A percentile compares a stretch with the other conserved stretches of the same genome.
Conservation (phyloP, 2,888 invertebrate species). For the Camponotus fellah region DNA sequence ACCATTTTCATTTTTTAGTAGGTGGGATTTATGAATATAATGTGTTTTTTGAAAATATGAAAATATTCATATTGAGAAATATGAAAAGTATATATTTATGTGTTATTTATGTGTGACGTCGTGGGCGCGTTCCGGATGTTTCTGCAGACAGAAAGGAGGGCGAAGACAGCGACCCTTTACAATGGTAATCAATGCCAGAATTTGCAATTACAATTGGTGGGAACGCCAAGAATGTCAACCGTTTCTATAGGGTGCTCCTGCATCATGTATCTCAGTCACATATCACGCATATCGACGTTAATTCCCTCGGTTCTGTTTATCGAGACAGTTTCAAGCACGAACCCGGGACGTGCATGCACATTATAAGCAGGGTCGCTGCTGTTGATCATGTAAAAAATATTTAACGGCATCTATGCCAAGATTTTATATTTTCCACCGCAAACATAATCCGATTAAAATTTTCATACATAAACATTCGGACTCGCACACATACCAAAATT, state of each 20-base stretch:
- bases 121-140: background rate
- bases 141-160: background rate
- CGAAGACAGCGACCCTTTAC: conserved; percentile 48
- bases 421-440: background rate
- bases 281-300: conserved; percentile 48
- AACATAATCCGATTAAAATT: background rate
- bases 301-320: conserved; percentile 40
- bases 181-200: conserved; percentile 64
- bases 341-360: background rate
- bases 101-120: too few species aligned
- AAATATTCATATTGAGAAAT: background rate
- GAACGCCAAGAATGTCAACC: conserved; percentile 42
- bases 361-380: background rate
- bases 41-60: background rate
- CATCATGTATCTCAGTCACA: conserved; percentile 49
- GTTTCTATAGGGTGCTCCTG: conserved; percentile 23
- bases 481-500: background rate
- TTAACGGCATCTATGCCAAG: background rate
- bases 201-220: conserved; percentile 69
- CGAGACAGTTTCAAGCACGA: conserved; percentile 10
- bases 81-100: background rate
- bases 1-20: background rate
- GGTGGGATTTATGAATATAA: background rate
- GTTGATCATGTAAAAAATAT: background rate
- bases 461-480: background rate